Evolutionary conservation across 2,113 vertebrate species (phyloP), one percentile per base, ranked within the genome.

Genomic region (Paracanthobrama guichenoti): DNA sequence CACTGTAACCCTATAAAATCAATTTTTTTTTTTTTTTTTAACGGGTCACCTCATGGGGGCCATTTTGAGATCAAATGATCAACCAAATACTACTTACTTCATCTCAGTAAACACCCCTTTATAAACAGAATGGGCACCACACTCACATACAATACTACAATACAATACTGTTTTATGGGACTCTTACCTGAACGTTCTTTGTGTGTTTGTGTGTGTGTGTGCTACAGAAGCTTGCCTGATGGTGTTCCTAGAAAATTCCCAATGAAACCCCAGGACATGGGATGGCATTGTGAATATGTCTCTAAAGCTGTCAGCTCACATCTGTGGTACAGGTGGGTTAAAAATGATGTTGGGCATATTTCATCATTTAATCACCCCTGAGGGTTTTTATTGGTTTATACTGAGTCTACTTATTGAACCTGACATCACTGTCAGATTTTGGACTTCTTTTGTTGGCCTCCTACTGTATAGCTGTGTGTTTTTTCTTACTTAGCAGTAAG

Each of bases 311-410:
- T 91, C 53, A 24, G 59, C 88, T 82, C 91, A 88, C 91, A 90
- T 91, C 91, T 92, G 89, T 89, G 88, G 31, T 39, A 90, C 90
- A 92, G 91, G 91, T 91, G 89, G 86, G 85, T 83, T 91, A 22
- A 69, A 89, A 90, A 90, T 88, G 91, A 89, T 90, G 89, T 87
- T 55, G 77, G 85, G 90, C 91, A 92, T 92, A 91, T 94, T 92
- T 85, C 59, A 39, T 20, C 64, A 86, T 53, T 81, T 86, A 79
- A 53, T 62, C 82, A 87, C 69, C 64, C 59, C 4, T 53, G 31
- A 89, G 84, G 90, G 90, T 90, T 86, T 81, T 86, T 91, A 89
- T 81, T 85, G 64, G 26, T 78, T 85, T 86, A 82, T 60, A 71
- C 90, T 86, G 86, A 81, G 89, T 88, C 88, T 39, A 74, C 90